Evolutionary conservation across 2,113 vertebrate genomes (phyloP).

Genomic region (Cynocephalus volans): DNA sequence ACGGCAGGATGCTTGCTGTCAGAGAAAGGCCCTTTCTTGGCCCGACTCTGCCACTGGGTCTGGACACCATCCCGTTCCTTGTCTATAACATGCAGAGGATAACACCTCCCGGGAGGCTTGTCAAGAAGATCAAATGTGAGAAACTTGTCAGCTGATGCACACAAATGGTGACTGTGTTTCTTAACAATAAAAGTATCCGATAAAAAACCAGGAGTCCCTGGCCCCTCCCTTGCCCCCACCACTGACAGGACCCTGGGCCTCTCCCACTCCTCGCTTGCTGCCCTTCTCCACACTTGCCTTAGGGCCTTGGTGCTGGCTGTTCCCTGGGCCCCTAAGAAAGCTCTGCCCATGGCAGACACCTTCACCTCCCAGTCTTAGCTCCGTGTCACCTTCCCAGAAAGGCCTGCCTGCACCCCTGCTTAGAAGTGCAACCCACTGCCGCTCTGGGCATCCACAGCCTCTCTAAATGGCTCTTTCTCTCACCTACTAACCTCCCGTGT

Average conservation of each 20-base stretch:
- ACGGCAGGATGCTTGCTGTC: accelerated
- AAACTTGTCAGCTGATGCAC: accelerated
- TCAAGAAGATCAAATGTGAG: accelerated
- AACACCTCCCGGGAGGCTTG: neutral
- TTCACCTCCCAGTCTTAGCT: neutral
- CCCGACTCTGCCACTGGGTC: accelerated
- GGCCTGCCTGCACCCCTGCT: neutral
- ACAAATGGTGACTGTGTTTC: neutral
- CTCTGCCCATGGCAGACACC: too few relatives aligned
- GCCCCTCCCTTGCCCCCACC: neutral
- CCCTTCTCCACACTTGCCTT: neutral
- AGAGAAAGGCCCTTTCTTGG: accelerated
- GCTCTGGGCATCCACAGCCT: accelerated
- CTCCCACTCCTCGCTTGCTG: accelerated
- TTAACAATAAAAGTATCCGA: too few relatives aligned
- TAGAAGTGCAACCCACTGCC: accelerated
- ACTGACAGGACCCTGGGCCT: accelerated
- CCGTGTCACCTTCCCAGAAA: neutral
- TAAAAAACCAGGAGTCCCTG: accelerated
- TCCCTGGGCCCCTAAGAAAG: neutral
- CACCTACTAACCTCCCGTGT: accelerated
- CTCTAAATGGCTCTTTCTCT: accelerated
- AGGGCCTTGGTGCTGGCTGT: neutral
- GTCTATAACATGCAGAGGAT: accelerated
- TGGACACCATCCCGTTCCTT: accelerated